Evolutionary conservation across 35 echinoderm and acorn worm genomes (phyloP), one percentile per base, ranked within the genome.

Genomic region (Patiria miniata): DNA sequence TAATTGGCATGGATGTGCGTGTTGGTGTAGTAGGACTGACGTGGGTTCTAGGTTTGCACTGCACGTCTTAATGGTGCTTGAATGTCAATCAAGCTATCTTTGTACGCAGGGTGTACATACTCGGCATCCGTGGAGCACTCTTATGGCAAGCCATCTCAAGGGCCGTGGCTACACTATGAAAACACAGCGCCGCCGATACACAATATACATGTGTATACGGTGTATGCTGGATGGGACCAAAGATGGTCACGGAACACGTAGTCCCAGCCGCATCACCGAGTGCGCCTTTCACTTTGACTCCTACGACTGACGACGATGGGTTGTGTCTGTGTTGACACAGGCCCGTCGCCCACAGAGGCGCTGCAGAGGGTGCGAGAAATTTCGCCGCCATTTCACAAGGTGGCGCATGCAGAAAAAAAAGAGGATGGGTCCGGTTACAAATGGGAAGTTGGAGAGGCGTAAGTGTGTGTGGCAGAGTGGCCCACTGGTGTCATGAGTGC

Each of bases 51-150:
- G 65, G 65, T 73, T 73, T 26, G 65, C 65, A 34, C 65, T 32
- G 65, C 29, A 34, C 26, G 65, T 73, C 65, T 73, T 73, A 26
- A 34, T 34, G 34, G 65, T 73, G 65, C 65, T 73, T 73, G 65
- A 73, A 73, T 73, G 65, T 34, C 65, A 73, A 73, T 73, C 65
- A 73, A 73, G 65, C 65, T 73, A 73, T 73, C 65, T 73, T 34
- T 15, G 65, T 32, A 30, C 65, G 65, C 26, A 30, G 65, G 65
- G 65, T 69, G 65, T 73, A 36, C 34, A 73, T 73, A 73, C 65
- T 73, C 65, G 65, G 65, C 65, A 26, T 73, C 26, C 29, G 34
- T 73, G 65, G 34, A 73, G 65, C 65, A 73, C 65, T 73, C 65
- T 73, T 30, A 34, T 14, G 65, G 26, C 65, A 73, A 73, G 65